Conservation (phyloP, 1,140 invertebrate genomes). For the Saccostrea cuccullata region DNA sequence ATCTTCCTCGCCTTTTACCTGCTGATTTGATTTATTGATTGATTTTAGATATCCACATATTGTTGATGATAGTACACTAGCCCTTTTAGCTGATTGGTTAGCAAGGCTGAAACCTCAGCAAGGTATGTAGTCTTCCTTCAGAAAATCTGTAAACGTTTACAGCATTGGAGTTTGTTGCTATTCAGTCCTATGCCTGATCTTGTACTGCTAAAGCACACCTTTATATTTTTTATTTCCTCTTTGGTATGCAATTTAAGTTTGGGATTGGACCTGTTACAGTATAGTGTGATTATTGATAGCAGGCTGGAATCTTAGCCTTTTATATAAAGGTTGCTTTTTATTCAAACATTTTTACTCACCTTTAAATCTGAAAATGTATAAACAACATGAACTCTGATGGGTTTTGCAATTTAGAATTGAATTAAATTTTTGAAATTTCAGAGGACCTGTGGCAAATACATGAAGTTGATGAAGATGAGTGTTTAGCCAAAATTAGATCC, state of each 20-base stretch:
- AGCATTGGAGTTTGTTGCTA: background rate
- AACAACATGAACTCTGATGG: too few species aligned
- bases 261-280: too few species aligned
- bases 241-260: too few species aligned
- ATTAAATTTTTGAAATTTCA: conserved; percentile 53
- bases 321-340: too few species aligned
- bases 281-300: too few species aligned
- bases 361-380: too few species aligned
- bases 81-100: conserved; percentile 82
- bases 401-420: too few species aligned
- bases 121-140: conserved; percentile 44
- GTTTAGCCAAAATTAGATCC: conserved; percentile 80
- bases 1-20: background rate
- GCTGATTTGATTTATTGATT: background rate
- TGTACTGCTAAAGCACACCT: background rate
- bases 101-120: conserved; percentile 59
- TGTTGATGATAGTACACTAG: conserved; percentile 81
- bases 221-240: too few species aligned
- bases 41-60: conserved; percentile 86
- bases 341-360: too few species aligned
- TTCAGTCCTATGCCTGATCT: background rate
- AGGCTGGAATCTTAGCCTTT: too few species aligned
- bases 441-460: conserved; percentile 59
- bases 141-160: background rate
- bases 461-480: conserved; percentile 80